Evolutionary conservation across 2,113 vertebrate genomes (phyloP).

Genomic region (Aegithalos caudatus): DNA sequence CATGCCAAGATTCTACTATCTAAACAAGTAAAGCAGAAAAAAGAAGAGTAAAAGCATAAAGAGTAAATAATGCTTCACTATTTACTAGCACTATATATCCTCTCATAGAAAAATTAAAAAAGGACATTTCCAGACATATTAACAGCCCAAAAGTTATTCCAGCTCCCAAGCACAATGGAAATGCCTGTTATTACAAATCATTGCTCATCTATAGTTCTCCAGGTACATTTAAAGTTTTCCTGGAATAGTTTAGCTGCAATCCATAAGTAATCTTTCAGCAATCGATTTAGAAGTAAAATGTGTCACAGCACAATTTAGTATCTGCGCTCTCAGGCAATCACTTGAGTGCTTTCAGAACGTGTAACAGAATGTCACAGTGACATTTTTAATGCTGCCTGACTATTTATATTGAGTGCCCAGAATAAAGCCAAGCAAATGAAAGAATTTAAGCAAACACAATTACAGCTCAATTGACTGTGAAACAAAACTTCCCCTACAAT

Average conservation of each 20-base stretch:
- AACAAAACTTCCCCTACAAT: not conserved
- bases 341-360: not conserved
- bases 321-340: conserved; percentile 5
- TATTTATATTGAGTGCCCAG: not conserved
- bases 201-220: not conserved
- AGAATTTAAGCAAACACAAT: conserved; percentile 18
- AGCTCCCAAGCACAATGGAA: not conserved
- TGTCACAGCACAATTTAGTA: not conserved
- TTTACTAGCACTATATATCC: not conserved
- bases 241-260: conserved; percentile 8
- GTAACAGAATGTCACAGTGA: not conserved
- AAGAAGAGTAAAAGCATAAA: not conserved
- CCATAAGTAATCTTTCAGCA: conserved; percentile 7
- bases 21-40: not conserved
- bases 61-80: not conserved
- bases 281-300: conserved; percentile 9
- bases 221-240: not conserved
- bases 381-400: not conserved
- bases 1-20: not conserved
- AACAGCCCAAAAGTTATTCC: not conserved
- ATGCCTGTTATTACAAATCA: not conserved
- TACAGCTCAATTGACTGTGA: not conserved
- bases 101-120: not conserved
- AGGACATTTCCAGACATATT: not conserved
- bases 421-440: conserved; percentile 9